These are phyloP conservation scores for Baryphthengus martii DNA, from an alignment of 2,113 vertebrate genomes.

Conservation along the genomic window DNA sequence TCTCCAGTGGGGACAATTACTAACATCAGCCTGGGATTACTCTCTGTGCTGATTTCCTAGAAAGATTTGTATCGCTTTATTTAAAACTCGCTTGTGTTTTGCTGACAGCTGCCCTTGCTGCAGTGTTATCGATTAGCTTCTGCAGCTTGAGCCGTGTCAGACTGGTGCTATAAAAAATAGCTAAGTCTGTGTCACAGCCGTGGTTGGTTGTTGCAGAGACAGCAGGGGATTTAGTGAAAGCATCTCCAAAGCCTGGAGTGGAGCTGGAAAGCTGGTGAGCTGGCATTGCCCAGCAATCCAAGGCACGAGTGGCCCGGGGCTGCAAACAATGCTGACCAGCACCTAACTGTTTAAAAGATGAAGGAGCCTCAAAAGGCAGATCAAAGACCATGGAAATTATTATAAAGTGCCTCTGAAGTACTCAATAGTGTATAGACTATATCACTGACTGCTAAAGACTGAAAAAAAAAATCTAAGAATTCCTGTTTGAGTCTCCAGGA, in stretches of 20 bases:
- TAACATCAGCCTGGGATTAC: neutral
- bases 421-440: neutral
- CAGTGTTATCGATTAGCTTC: neutral
- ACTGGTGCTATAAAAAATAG: neutral
- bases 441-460: neutral
- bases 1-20: neutral
- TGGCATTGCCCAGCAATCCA: neutral
- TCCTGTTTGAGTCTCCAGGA: neutral
- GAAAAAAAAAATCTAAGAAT: neutral
- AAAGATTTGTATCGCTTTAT: neutral
- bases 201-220: neutral
- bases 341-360: neutral
- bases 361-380: neutral
- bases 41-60: neutral
- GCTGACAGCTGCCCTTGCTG: neutral
- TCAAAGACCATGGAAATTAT: neutral
- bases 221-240: neutral
- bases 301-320: fast-evolving
- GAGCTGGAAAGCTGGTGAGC: neutral
- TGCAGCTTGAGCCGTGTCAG: neutral
- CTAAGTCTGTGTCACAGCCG: neutral
- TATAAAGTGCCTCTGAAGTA: neutral
- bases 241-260: neutral
- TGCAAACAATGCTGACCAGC: neutral
- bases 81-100: neutral